Evolutionary conservation across 2,113 vertebrate species (phyloP).

Genomic region (Pelusios castaneus): DNA sequence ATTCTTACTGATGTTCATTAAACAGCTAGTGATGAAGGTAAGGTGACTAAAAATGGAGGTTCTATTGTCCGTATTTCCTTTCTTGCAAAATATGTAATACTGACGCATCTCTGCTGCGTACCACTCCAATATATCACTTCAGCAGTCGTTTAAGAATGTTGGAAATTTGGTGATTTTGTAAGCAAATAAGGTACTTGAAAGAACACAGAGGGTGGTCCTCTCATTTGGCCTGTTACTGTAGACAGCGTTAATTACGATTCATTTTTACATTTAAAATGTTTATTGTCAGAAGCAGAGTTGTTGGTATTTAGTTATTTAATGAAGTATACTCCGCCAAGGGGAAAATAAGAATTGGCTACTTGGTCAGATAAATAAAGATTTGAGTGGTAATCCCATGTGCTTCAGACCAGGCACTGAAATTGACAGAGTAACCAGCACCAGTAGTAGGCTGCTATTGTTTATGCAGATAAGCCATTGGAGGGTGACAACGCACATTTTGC

Average conservation of each 20-base stretch:
- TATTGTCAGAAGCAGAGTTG: background rate
- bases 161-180: background rate
- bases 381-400: fast-evolving
- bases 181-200: background rate
- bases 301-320: background rate
- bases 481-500: background rate
- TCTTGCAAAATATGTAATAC: background rate
- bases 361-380: background rate
- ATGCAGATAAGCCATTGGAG: background rate
- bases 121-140: background rate
- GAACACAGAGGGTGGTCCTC: background rate
- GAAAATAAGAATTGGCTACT: background rate
- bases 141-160: background rate
- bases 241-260: fast-evolving
- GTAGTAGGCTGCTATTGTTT: background rate
- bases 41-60: background rate
- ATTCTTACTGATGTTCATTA: slow-evolving; percentile 93
- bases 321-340: background rate
- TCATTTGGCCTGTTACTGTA: background rate
- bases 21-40: slow-evolving; percentile 98
- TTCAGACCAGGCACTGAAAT: background rate
- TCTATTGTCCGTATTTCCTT: background rate
- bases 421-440: background rate
- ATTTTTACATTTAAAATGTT: background rate
- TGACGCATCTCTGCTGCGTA: background rate